phyloP scores from a whole-genome alignment of 2,113 vertebrate genomes.

The Nesospiza acunhae region DNA sequence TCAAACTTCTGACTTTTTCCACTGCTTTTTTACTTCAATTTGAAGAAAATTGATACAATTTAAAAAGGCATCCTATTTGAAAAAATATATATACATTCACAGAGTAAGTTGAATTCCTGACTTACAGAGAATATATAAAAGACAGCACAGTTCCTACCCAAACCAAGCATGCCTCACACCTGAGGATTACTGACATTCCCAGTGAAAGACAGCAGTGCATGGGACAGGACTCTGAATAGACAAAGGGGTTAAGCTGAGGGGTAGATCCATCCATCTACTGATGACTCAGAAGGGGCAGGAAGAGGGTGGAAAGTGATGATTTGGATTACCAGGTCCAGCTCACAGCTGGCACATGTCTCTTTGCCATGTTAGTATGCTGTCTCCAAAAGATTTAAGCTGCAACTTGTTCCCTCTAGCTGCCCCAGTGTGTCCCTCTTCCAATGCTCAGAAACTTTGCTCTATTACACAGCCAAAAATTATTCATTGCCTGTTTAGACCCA shows the following conservation, averaged over 20 bases:
- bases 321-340: neutral
- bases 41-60: neutral
- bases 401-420: neutral
- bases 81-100: neutral
- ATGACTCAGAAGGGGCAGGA: neutral
- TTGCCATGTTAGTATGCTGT: rapidly evolving
- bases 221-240: neutral
- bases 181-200: neutral
- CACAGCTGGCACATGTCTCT: neutral
- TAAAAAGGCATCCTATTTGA: neutral
- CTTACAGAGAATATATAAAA: neutral
- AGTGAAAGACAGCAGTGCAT: neutral
- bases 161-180: neutral
- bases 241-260: neutral
- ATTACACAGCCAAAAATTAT: neutral
- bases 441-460: neutral
- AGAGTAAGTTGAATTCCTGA: neutral
- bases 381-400: neutral
- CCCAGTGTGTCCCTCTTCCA: neutral
- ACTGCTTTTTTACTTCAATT: neutral
- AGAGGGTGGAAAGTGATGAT: neutral
- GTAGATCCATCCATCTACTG: neutral
- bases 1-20: neutral
- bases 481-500: neutral
- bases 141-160: neutral